These are phyloP conservation scores for Ectemnius lituratus DNA, from an alignment of 2,888 invertebrate species.

Conservation along the genomic window DNA sequence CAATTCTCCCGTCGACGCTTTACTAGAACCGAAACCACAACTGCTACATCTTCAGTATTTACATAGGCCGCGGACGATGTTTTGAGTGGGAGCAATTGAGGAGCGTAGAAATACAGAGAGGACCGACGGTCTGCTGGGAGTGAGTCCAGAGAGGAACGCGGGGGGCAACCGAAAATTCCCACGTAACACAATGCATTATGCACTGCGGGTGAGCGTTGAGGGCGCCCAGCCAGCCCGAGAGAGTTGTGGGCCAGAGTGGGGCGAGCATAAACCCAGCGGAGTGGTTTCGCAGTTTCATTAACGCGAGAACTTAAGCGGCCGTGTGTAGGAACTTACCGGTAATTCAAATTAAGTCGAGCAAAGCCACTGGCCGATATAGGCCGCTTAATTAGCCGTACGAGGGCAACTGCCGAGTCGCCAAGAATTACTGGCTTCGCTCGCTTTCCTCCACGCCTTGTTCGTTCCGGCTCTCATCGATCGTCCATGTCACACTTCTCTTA, in stretches of 20 bases:
- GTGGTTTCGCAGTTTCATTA: constrained; percentile 64
- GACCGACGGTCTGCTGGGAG: no score
- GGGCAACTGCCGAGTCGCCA: constrained; percentile 10
- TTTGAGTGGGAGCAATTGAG: no score
- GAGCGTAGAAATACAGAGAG: no score
- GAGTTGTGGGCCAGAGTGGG: no score
- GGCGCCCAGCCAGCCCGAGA: not conserved
- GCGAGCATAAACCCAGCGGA: constrained; percentile 39
- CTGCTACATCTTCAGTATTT: no score
- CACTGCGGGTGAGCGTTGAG: not conserved
- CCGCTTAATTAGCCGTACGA: constrained; percentile 53
- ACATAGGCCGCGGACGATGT: no score
- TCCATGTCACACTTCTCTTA: constrained; percentile 23
- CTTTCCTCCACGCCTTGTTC: constrained; percentile 22
- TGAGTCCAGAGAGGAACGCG: no score
- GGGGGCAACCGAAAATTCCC: not conserved
- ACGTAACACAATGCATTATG: constrained; percentile 9
- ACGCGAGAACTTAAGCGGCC: constrained; percentile 58
- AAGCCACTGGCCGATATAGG: constrained; percentile 63
- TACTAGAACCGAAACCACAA: no score
- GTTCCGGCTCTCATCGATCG: constrained; percentile 24
- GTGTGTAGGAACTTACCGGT: constrained; percentile 55
- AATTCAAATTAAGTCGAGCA: constrained; percentile 67
- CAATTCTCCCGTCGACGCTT: no score
- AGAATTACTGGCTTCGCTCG: not conserved